These are phyloP conservation scores for Ateles fusciceps DNA, from an alignment of 2,797 vertebrate species.

Conservation along the genomic window DNA sequence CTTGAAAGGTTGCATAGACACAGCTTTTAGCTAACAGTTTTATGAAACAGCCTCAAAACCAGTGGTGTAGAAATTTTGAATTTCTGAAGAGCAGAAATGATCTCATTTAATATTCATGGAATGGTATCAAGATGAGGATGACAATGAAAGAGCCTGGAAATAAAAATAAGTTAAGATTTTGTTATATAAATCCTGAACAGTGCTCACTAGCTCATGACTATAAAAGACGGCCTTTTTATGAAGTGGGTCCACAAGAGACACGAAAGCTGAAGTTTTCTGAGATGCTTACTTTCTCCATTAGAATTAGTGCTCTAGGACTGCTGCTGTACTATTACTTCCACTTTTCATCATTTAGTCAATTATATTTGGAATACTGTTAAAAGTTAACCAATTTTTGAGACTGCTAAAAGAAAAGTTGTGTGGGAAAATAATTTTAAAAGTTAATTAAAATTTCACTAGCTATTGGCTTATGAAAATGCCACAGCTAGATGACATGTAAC, in stretches of 20 bases:
- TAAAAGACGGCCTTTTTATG: neutral
- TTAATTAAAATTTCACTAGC: neutral
- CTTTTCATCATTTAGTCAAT: neutral
- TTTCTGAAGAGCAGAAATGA: slow-evolving; percentile 96
- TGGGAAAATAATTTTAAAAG: neutral
- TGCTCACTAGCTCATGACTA: neutral
- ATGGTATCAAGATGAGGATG: too few relatives aligned
- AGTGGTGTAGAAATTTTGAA: slow-evolving; percentile 89
- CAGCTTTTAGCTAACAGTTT: slow-evolving; percentile 95
- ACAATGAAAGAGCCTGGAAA: too few relatives aligned
- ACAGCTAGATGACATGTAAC: neutral
- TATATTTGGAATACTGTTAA: neutral
- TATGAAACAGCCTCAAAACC: slow-evolving; percentile 93
- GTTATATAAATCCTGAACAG: neutral
- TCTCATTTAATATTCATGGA: slow-evolving; percentile 76
- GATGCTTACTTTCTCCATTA: neutral
- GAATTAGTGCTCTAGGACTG: neutral
- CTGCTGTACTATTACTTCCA: neutral
- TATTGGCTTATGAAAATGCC: neutral
- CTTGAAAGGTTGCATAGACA: slow-evolving; percentile 97
- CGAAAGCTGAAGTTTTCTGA: neutral
- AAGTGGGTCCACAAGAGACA: neutral
- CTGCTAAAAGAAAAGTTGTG: neutral
- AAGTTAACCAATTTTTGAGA: neutral
- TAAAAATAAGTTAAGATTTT: neutral